Base-by-base conservation (phyloP, 1,140 invertebrate species). In the Ceratosolen solmsi region DNA sequence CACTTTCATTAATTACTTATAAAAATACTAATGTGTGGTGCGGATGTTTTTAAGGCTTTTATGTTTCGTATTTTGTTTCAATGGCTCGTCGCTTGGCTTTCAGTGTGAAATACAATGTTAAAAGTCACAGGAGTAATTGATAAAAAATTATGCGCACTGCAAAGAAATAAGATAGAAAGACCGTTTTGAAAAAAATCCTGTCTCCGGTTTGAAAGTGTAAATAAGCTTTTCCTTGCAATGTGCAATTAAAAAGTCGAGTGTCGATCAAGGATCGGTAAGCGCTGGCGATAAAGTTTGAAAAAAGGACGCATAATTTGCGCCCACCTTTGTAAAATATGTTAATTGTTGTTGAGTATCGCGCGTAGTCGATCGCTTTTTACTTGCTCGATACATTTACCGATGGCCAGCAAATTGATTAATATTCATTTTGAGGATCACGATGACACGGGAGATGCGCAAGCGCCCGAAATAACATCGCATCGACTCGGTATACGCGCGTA, bases 361-460 rank as follows among this genome's bases (percentile, higher is more conserved):
- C 30, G 20, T n/a, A n/a, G 58, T 5, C 58, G 27, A 25, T 33
- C 30, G 30, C 38, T 87, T 72, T 87, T 87, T 87, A 85, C 83
- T 82, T 83, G 79, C 78, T 78, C 77, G 82, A 68, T 71, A 76
- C 82, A 83, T 85, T 87, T 84, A 87, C 86, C 83, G 84, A 68
- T 82, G 83, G 72, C 79, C 73, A 82, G 83, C 79, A 86, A 87
- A 88, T 86, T 87, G 86, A 87, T 88, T 87, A 84, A 88, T 88
- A 87, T 86, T 87, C 86, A 86, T 88, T 85, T 71, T 51, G 51
- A 60, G 82, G 71, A 81, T 79, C 80, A 78, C 65, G 76, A 80
- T 86, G 84, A 79, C 81, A 76, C 72, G 79, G 73, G 85, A 84
- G 49, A 46, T 60, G 58, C 41, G 54, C 49, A 7, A 79, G 63